A percentile compares a stretch with the other conserved stretches of the same genome.
phyloP scores from a whole-genome alignment of 2,888 invertebrate genomes.

The Poecilus cupreus region DNA sequence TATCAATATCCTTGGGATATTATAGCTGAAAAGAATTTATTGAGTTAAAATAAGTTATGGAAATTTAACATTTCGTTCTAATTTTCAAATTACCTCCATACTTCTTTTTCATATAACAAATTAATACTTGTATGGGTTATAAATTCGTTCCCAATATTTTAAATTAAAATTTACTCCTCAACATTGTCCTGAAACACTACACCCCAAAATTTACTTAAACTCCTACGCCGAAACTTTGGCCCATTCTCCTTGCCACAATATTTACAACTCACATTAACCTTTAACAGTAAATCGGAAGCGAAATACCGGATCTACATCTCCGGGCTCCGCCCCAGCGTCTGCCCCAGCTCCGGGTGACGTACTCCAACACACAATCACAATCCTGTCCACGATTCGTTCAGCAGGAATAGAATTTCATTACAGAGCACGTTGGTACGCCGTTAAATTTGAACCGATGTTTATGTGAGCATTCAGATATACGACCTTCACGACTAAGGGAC shows the following conservation, averaged over 20 bases:
- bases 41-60: no score
- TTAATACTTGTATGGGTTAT: no score
- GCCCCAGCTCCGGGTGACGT: neutral
- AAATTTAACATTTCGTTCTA: no score
- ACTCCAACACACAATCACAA: conserved; percentile 36
- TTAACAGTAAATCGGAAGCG: conserved; percentile 31
- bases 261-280: conserved; percentile 34
- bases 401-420: conserved; percentile 54
- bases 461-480: conserved; percentile 52
- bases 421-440: conserved; percentile 40
- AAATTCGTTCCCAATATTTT: no score
- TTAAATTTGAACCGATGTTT: conserved; percentile 54
- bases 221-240: neutral
- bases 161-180: neutral
- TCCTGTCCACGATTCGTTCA: conserved; percentile 32
- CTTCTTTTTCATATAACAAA: no score
- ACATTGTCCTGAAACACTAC: neutral
- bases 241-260: conserved; percentile 31
- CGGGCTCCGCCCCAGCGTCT: neutral
- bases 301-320: conserved; percentile 28
- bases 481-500: conserved; percentile 34
- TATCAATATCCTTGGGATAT: no score
- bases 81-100: no score
- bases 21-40: no score
- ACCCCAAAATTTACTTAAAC: conserved; percentile 4